phyloP scores from a whole-genome alignment of 1,140 invertebrate genomes.

The Drosophila melanogaster region DNA sequence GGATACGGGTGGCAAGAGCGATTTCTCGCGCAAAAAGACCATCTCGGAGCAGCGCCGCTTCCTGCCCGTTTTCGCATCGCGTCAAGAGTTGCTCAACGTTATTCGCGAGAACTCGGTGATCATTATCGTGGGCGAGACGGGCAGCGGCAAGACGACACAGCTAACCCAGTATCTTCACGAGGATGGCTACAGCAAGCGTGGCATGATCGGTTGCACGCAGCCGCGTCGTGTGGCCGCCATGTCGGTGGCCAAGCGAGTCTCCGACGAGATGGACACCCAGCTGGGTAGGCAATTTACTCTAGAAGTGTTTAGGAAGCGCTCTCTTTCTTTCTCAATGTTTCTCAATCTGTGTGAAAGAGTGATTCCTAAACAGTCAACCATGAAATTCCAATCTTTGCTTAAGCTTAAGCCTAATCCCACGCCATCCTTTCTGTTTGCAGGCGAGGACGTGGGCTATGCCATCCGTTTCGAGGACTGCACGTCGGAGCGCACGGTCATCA shows the following conservation, averaged over 20 bases:
- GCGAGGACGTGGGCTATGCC: constrained; percentile 98
- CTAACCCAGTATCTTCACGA: constrained; percentile 99
- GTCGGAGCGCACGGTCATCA: constrained; percentile 97
- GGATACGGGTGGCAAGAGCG: constrained; percentile 89
- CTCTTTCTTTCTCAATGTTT: too few species aligned
- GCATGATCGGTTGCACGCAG: constrained; percentile 98
- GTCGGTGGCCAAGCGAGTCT: constrained; percentile 99
- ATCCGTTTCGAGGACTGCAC: constrained; percentile 99
- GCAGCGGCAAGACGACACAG: constrained; percentile 98
- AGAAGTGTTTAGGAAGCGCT: too few species aligned
- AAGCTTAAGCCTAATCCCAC: background rate
- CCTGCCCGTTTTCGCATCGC: constrained; percentile 97
- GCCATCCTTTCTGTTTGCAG: constrained; percentile 65
- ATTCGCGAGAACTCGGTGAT: constrained; percentile 98
- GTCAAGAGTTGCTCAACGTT: constrained; percentile 96
- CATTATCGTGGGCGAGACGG: constrained; percentile 99
- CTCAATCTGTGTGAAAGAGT: too few species aligned
- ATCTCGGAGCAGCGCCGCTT: constrained; percentile 95
- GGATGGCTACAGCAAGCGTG: constrained; percentile 96
- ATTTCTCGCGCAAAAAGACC: constrained; percentile 95
- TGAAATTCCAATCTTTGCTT: too few species aligned
- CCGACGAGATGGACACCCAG: constrained; percentile 97
- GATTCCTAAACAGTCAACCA: too few species aligned
- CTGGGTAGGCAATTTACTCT: constrained; percentile 86
- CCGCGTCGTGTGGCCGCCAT: constrained; percentile 98